Evolutionary conservation across 1,140 invertebrate genomes (phyloP), one percentile per base, ranked within the genome.

Genomic region (Ladona fulva): DNA sequence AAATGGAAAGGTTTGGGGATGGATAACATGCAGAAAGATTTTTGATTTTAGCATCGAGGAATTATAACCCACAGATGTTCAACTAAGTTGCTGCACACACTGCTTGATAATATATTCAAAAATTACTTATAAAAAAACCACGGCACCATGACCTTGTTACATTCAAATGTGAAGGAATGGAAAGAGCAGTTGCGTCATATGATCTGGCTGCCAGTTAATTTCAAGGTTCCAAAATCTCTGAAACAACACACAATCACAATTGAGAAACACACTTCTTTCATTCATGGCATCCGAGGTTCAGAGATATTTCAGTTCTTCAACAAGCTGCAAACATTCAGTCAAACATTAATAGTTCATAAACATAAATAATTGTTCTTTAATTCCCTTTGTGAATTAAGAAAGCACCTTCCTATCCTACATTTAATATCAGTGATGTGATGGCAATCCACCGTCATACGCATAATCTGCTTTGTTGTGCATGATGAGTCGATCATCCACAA

Each of bases 401-500:
- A n/a, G 12, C 75, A 76, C 25, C 8, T 16, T 29, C 25, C 75
- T 76, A 37, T 29, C 24, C 24, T 42, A 76, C 29, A 22, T 25
- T 29, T 29, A 73, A 25, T 24, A 78, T 73, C 25, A 66, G 52
- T 78, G 52, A 11, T 78, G 77, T n/a, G 66, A 66, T 66, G 52
- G 52, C 12, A 66, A 66, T 77, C 91, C 91, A 79, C 93, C 94
- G 83, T 95, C 92, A 85, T 97, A 98, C 25, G 95, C 94, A 87
- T 98, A 98, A 84, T 97, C 96, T 59, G 96, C 97, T 89, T 99
- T 99, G 85, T 99, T 99, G 87, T 99, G 97, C 97, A 99, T 99
- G 77, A 99, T 95, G 75, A 99, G 89, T 83, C 91, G 89, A 86
- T 98, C 93, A 84, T 99, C 96, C 74, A 99, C 97, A 88, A 99